Evolutionary conservation across 2,113 vertebrate species (phyloP).

Genomic region (Otolemur garnettii): DNA sequence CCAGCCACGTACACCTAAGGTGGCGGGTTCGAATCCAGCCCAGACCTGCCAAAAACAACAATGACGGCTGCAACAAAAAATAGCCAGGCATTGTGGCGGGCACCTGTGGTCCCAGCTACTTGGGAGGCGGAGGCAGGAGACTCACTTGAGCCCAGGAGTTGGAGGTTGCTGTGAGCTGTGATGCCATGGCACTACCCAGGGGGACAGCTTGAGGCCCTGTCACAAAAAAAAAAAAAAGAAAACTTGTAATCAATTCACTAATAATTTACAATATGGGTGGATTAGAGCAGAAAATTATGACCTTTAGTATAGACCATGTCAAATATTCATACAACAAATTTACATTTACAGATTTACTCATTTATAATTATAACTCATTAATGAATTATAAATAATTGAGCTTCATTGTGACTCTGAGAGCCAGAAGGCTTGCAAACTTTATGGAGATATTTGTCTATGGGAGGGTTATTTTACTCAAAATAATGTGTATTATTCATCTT

Average conservation of each 20-base stretch:
- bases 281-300: background rate
- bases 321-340: background rate
- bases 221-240: too few relatives aligned
- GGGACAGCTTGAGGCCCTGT: too few relatives aligned
- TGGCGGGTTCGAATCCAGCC: too few relatives aligned
- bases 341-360: background rate
- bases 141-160: too few relatives aligned
- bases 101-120: too few relatives aligned
- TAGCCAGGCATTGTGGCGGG: too few relatives aligned
- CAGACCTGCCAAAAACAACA: too few relatives aligned
- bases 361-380: constrained; percentile 16
- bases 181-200: too few relatives aligned
- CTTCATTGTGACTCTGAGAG: background rate
- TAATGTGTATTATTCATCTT: background rate
- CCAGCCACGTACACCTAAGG: too few relatives aligned
- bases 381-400: background rate
- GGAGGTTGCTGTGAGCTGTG: too few relatives aligned
- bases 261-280: background rate
- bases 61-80: too few relatives aligned
- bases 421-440: background rate
- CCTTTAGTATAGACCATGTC: background rate
- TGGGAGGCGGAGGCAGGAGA: too few relatives aligned
- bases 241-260: background rate
- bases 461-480: constrained; percentile 4
- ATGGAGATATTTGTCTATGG: background rate